Base-by-base conservation (phyloP, 2,797 vertebrate species). In the Mareca strepera region DNA sequence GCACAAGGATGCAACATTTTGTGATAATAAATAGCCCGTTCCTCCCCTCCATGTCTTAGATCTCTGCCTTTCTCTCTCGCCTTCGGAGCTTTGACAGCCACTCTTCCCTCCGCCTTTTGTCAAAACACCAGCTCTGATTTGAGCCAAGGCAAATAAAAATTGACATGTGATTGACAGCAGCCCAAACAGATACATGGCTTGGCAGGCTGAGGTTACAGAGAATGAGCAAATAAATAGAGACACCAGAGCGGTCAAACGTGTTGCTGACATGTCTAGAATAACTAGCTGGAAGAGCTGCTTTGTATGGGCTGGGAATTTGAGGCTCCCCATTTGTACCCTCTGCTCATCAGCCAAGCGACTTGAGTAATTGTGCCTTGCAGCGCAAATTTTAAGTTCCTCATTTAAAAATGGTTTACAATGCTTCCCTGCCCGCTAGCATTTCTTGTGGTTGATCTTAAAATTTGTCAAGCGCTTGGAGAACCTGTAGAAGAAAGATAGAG, bases 91-190 rank as follows among this genome's bases (percentile, higher is more conserved):
- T 8, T 46, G 85, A 76, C 77, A 92, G 77, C 77, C 7, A 1
- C 70, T 59, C 69, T 43, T 5, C 14, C n/a, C 29, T 9, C 21
- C 31, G 16, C 67, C 50, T 77, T 87, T 70, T 88, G 79, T 96
- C 91, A 77, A 67, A 96, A 95, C 88, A 79, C 4, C 25, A 60
- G 74, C 79, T 94, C 77, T 77, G 94, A 94, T 88, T 69, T 74
- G 72, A 91, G 26, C 26, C n/a, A 33, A 78, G 26, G 17, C 21
- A 76, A 70, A 80, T 20, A 14, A 41, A 79, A 70, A 74, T 53
- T 63, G 93, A 82, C 28, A 3, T 26, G 50, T 84, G 96, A 93
- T 11, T 89, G 94, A 93, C 55, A 84, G 88, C 43, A 88, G 95
- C 81, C 84, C 62, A 22, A 58, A 85, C 41, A 78, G 77, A 67